phyloP scores from a whole-genome alignment of 2,797 vertebrate genomes.

The Dipus sagitta region DNA sequence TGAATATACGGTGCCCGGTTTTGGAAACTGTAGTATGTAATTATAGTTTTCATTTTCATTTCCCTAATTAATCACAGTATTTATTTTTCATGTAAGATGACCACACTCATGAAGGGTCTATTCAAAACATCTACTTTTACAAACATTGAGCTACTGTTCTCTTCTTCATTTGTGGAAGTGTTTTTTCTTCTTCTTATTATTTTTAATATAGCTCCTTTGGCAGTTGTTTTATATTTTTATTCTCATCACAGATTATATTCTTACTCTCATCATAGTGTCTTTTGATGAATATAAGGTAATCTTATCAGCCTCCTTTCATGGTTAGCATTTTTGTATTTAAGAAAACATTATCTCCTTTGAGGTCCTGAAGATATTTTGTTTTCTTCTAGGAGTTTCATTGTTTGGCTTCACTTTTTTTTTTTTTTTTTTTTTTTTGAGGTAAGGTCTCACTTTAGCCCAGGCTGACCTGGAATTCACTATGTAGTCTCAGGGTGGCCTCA shows the following conservation, averaged over 20 bases:
- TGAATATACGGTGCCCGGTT: not conserved
- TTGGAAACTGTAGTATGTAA: not conserved
- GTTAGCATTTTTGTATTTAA: not conserved
- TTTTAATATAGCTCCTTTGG: not conserved
- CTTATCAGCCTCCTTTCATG: not conserved
- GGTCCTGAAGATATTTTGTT: conserved; percentile 10
- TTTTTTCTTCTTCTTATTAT: conserved; percentile 21
- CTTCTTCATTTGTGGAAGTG: not conserved
- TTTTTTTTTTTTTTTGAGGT: no score
- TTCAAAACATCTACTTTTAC: conserved; percentile 39
- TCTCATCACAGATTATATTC: not conserved
- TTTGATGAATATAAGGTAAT: conserved; percentile 1
- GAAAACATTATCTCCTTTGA: not conserved
- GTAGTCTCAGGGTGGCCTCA: no score
- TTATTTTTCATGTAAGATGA: not conserved
- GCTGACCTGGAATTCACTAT: no score
- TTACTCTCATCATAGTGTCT: not conserved
- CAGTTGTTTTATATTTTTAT: not conserved
- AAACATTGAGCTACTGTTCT: not conserved
- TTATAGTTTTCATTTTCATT: conserved; percentile 39
- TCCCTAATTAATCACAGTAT: conserved; percentile 16
- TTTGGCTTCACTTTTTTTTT: not conserved
- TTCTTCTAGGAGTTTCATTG: not conserved
- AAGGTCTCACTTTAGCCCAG: no score
- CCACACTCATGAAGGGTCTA: not conserved